phyloP scores from a whole-genome alignment of 2,113 vertebrate genomes.

The Orthonyx spaldingii region DNA sequence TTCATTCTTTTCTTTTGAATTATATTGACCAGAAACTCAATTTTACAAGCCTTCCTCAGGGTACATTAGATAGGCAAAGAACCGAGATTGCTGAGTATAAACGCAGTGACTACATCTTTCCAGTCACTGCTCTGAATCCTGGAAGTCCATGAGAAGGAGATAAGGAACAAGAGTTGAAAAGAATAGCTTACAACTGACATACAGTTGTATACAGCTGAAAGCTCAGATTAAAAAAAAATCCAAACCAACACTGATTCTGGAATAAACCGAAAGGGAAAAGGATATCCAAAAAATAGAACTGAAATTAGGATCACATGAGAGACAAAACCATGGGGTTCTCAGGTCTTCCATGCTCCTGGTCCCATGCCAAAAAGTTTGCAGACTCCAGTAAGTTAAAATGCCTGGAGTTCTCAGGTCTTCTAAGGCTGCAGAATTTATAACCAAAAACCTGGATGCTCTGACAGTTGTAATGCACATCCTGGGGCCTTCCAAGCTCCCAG shows the following conservation, averaged over 20 bases:
- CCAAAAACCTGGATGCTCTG: not conserved
- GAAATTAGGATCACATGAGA: not conserved
- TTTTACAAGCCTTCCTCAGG: not conserved
- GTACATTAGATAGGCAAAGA: not conserved
- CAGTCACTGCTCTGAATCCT: not conserved
- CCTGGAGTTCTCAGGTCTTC: not conserved
- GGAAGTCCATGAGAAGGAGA: not conserved
- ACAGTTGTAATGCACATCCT: not conserved
- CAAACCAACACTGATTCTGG: not conserved
- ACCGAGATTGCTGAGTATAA: not conserved
- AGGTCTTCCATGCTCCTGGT: not conserved
- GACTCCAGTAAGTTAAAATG: not conserved
- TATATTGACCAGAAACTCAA: not conserved
- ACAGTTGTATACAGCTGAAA: not conserved
- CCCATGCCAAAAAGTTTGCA: not conserved
- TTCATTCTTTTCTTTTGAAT: not conserved
- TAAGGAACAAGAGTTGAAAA: not conserved
- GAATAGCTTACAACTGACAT: not conserved
- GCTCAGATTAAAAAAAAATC: not conserved
- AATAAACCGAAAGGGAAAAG: not conserved
- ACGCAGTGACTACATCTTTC: not conserved
- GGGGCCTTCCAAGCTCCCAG: not conserved
- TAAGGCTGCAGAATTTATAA: not conserved
- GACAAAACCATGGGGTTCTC: not conserved
- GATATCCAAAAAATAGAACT: not conserved